Evolutionary conservation across 2,888 invertebrate species (phyloP).

Genomic region (Netelia fuscicornis): DNA sequence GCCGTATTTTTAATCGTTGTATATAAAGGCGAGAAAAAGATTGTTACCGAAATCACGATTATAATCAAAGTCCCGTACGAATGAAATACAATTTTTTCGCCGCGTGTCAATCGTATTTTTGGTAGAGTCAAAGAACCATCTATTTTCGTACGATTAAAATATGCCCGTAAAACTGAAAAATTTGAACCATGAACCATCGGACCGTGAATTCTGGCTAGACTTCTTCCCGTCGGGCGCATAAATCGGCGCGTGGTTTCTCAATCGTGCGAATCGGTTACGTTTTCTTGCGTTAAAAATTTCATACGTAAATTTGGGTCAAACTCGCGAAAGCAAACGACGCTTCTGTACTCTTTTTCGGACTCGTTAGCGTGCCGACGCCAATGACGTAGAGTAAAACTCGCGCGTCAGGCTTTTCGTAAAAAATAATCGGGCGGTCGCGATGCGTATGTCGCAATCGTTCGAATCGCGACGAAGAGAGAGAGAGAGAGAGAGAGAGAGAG

Average conservation of each 20-base stretch:
- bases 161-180: neutral
- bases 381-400: conserved; percentile 16
- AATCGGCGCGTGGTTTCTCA: neutral
- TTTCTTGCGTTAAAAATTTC: conserved; percentile 18
- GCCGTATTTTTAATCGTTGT: neutral
- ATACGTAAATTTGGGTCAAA: conserved; percentile 47
- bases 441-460: neutral
- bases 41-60: neutral
- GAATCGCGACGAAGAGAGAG: neutral
- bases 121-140: neutral
- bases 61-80: neutral
- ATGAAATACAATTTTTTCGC: neutral
- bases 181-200: neutral
- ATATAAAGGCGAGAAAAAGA: neutral
- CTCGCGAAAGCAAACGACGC: conserved; percentile 4
- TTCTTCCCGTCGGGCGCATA: neutral
- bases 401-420: neutral
- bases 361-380: conserved; percentile 51
- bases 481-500: no score
- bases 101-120: neutral
- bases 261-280: conserved; percentile 13
- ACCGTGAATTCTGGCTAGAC: neutral
- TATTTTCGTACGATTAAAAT: neutral
- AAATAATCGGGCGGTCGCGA: neutral
- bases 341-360: conserved; percentile 50